Base-by-base conservation (phyloP, 2,113 vertebrate species). In the Phylloscopus trochilus region DNA sequence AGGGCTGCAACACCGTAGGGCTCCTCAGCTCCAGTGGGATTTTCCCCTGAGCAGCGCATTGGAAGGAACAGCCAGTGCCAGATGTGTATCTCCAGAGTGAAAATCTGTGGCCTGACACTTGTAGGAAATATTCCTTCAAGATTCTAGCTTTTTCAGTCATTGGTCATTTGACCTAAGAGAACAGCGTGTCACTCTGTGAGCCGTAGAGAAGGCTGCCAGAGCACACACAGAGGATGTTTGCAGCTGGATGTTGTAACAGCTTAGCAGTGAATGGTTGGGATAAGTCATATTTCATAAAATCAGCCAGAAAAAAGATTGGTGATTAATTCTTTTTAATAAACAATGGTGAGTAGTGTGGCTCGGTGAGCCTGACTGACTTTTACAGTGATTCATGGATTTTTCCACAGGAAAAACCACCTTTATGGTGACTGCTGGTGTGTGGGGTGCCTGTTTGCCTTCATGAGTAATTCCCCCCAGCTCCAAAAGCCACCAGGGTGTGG, bases 211-310 rank as follows among this genome's bases (percentile, higher is more conserved):
- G 81, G 41, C 27, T 82, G 63, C 35, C 35, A 51, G 90, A 15
- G 28, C 83, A 60, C 58, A 11, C 1, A 1, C 18, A 30, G 83
- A 66, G 67, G 41, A 72, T 82, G 15, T 20, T 7, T 7, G 77
- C 78, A 30, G 28, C 80, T 89, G 90, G 83, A 53, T 92, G 89
- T 85, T 88, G 63, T 86, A 87, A 83, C 88, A 84, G 75, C 89
- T 92, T 80, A 30, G 60, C 86, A 67, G 91, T 66, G 86, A 84
- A 10, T 14, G 35, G 72, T 70, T 85, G 67, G 87, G 75, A 83
- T 95, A 95, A 96, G 95, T 96, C 94, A 92, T 97, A 91, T 89
- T 91, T 93, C 82, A 86, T 46, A 16, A 43, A 8, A 56, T 31
- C 27, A 13, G 72, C 58, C 53, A 60, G 84, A 67, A 73, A 85